These are phyloP conservation scores for Deroplatys truncata DNA, from an alignment of 2,888 invertebrate species.

Conservation along the genomic window DNA sequence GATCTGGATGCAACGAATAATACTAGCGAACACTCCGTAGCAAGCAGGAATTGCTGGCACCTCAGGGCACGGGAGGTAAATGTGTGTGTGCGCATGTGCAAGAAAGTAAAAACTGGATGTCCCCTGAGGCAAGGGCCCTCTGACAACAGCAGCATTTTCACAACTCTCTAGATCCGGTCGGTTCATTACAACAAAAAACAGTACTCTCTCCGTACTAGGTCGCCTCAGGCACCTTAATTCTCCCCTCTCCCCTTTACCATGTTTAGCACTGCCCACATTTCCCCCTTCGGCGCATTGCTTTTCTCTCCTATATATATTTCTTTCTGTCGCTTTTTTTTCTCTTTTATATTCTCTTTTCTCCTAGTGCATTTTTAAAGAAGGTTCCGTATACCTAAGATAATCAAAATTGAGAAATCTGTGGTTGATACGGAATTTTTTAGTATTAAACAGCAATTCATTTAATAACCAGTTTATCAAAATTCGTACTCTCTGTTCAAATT, in stretches of 20 bases:
- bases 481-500: too few relatives aligned
- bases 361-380: too few relatives aligned
- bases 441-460: too few relatives aligned
- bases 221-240: not conserved
- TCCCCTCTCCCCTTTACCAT: not conserved
- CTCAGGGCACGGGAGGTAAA: not conserved
- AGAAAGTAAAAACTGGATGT: not conserved
- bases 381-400: too few relatives aligned
- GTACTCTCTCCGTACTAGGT: not conserved
- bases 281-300: not conserved
- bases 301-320: not conserved
- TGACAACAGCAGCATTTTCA: not conserved
- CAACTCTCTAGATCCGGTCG: not conserved
- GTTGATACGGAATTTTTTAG: too few relatives aligned
- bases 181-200: not conserved
- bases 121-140: not conserved
- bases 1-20: too few relatives aligned
- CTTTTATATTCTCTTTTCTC: not conserved
- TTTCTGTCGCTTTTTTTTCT: not conserved
- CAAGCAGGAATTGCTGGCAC: not conserved
- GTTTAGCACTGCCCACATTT: not conserved
- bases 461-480: too few relatives aligned
- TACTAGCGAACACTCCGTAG: not conserved
- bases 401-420: too few relatives aligned
- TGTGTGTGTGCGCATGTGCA: not conserved